Conservation (phyloP, 1,140 invertebrate species). For the Cyphomyrmex costatus region DNA sequence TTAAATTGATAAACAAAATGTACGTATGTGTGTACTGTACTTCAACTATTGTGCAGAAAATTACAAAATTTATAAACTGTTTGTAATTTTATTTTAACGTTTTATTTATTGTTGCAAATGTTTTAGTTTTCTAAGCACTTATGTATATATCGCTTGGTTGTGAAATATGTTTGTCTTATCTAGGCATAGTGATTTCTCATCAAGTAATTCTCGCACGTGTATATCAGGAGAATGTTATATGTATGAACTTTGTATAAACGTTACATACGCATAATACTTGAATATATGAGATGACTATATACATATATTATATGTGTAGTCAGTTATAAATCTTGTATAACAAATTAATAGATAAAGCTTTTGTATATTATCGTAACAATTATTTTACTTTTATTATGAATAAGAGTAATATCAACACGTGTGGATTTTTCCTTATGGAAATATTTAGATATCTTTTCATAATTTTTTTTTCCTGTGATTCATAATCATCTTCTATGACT, state of each 20-base stretch:
- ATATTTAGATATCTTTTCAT: background rate
- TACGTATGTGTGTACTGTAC: too few species aligned
- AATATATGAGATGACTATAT: background rate
- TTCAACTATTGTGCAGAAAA: too few species aligned
- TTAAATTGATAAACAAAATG: too few species aligned
- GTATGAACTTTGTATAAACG: background rate
- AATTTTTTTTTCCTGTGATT: background rate
- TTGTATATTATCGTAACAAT: background rate
- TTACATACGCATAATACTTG: background rate
- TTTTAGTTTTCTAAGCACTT: background rate
- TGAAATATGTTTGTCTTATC: background rate
- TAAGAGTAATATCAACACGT: background rate
- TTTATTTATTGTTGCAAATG: background rate
- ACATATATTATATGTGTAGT: background rate
- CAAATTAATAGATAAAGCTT: background rate
- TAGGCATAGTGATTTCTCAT: background rate
- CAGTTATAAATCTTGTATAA: background rate
- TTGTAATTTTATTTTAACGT: too few species aligned
- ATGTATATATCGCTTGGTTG: too few species aligned
- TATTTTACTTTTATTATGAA: background rate
- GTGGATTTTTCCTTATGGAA: background rate
- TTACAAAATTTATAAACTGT: too few species aligned
- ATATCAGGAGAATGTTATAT: background rate
- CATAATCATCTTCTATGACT: background rate
- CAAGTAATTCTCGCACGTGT: background rate